Evolutionary conservation across 2,797 vertebrate genomes (phyloP), one percentile per base, ranked within the genome.

Genomic region (Karalla daura): DNA sequence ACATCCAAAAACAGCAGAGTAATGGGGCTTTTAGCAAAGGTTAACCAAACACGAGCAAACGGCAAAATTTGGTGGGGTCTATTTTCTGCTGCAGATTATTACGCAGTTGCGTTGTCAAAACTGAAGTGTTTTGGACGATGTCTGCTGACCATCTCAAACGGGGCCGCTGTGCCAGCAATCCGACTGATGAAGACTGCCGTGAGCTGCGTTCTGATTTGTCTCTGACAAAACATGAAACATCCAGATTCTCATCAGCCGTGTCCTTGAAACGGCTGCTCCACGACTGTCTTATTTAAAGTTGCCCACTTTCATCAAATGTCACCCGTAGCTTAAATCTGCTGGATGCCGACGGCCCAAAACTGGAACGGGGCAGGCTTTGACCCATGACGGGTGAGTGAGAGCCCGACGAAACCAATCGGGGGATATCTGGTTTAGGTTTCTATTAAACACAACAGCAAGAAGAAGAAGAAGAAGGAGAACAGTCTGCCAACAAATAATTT

Each of bases 371-470:
- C 15, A 23, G 18, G 23, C 12, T 59, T 66, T 50, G 46, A 66
- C 17, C 32, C 56, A 43, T 66, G 5, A 24, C n/a, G n/a, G n/a
- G n/a, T n/a, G 28, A 46, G 37, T 40, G 33, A 56, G 44, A 74
- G 41, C 7, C 27, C 41, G 36, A 39, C 40, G 21, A 41, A 55
- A 18, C n/a, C n/a, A n/a, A n/a, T n/a, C n/a, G n/a, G n/a, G n/a
- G n/a, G n/a, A n/a, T n/a, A n/a, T n/a, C n/a, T n/a, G n/a, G n/a
- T n/a, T n/a, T n/a, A n/a, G n/a, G n/a, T n/a, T n/a, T n/a, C n/a
- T n/a, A n/a, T n/a, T n/a, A 12, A 41, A 27, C 14, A 28, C 7
- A 21, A 44, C 23, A 32, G 39, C 21, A 46, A 21, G 15, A 45
- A 3, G 44, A n/a, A n/a, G n/a, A n/a, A n/a, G 36, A 23, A 11